Evolutionary conservation across 2,113 vertebrate genomes (phyloP), one percentile per base, ranked within the genome.

Genomic region (Prionailurus bengalensis): DNA sequence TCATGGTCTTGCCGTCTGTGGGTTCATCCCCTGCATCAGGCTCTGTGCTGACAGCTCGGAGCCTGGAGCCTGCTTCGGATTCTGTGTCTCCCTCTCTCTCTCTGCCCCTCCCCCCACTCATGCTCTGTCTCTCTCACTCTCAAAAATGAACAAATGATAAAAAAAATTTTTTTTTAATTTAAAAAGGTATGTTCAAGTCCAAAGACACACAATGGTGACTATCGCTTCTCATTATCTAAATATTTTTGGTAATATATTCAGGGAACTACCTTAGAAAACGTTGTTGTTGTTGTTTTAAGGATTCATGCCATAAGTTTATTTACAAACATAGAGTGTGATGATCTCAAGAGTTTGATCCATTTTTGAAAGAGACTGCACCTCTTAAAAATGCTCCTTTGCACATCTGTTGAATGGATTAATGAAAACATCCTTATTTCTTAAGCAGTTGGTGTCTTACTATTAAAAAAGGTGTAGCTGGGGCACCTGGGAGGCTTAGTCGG

Each of bases 241-340:
- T 68, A 68, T 11, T 85, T 73, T 90, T 74, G 63, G 23, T 61
- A 86, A 92, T 58, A 87, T 27, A 91, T 83, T 96, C 58, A 73
- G 51, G 29, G 31, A 94, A 78, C 25, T 42, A 73, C 8, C 14
- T 23, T 78, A 66, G n/a, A 29, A 66, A 96, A 78, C 23, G 9
- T 39, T 39, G 1, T 36, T 25, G 12, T 39, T 42, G 23, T 74
- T 74, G 55, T 45, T 76, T 76, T 76, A 76, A 76, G 73, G 39
- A 76, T 25, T 76, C 25, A 76, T 76, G 23, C 42, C 3, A 6
- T 45, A 45, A 45, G 73, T 76, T 76, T 76, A 74, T 74, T 74
- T 74, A 45, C 39, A 74, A 74, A 15, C 73, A 74, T 45, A 74
- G 3, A 39, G 73, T 74, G 14, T 74, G 39, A 45, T 45, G 39